A percentile compares a stretch with the other conserved stretches of the same genome.
Conservation (phyloP, 2,797 vertebrate species). For the Neopelma chrysocephalum region DNA sequence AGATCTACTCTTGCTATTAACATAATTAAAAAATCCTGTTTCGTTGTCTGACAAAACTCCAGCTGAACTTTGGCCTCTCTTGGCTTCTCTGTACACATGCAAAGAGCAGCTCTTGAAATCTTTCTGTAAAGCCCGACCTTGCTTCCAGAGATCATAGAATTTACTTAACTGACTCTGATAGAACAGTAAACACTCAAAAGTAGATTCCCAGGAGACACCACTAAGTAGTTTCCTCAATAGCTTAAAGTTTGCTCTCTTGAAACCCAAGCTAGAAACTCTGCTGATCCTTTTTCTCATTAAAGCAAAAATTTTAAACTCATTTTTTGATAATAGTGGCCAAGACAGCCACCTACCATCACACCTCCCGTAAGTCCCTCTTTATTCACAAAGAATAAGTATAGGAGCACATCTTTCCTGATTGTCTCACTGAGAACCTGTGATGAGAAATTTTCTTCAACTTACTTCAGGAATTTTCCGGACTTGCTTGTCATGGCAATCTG, state of each 20-base stretch:
- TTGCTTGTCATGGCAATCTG: not conserved
- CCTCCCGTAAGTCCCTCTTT: not conserved
- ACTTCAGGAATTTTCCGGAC: not conserved
- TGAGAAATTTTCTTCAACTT: not conserved
- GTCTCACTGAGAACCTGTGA: not conserved
- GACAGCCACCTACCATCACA: not conserved
- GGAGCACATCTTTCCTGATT: not conserved
- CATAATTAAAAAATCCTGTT: not conserved
- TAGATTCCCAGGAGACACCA: not conserved
- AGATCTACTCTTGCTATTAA: not conserved
- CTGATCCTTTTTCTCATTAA: not conserved
- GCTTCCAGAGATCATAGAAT: not conserved
- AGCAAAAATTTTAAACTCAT: not conserved
- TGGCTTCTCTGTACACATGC: not conserved
- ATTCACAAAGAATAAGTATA: not conserved
- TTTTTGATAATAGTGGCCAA: not conserved
- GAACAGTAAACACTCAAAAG: not conserved
- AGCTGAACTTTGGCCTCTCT: not conserved
- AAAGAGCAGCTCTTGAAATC: not conserved
- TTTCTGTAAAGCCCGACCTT: not conserved
- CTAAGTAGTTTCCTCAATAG: not conserved
- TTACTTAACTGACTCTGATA: not conserved
- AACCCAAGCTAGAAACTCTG: not conserved
- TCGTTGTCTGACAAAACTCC: not conserved
- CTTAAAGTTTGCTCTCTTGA: not conserved